Evolutionary conservation across 2,888 invertebrate genomes (phyloP).

Genomic region (Hyalella azteca): DNA sequence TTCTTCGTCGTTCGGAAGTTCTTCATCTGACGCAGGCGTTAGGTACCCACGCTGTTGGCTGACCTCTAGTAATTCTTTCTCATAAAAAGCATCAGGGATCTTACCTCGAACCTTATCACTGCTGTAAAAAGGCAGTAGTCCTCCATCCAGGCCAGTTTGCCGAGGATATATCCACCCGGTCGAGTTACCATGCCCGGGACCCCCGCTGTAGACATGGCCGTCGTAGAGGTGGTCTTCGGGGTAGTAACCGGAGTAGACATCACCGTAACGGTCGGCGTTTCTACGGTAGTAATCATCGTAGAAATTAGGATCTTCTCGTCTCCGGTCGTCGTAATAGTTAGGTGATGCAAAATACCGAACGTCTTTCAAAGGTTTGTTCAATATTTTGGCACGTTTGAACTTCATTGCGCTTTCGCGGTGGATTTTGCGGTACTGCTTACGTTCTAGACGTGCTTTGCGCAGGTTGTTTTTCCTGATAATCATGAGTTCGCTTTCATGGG

Average conservation of each 20-base stretch:
- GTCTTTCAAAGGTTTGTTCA: slow-evolving; percentile 26
- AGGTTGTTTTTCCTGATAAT: neutral
- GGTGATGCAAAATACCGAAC: neutral
- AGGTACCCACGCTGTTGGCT: slow-evolving; percentile 1
- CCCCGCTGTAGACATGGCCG: neutral
- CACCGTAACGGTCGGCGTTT: neutral
- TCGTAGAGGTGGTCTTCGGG: neutral
- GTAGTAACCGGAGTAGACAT: neutral
- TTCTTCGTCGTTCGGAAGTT: neutral
- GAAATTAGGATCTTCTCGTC: neutral
- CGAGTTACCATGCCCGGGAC: neutral
- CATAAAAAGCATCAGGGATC: slow-evolving; percentile 19
- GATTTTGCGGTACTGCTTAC: neutral
- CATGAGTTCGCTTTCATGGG: slow-evolving; percentile 14
- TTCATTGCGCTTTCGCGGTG: neutral
- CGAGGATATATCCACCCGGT: slow-evolving; percentile 10
- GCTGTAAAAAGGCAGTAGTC: slow-evolving; percentile 23
- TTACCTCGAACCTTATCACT: slow-evolving; percentile 23
- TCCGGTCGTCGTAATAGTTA: neutral
- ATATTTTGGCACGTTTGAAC: slow-evolving; percentile 9
- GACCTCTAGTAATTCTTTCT: neutral
- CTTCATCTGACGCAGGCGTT: neutral
- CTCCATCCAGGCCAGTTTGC: neutral
- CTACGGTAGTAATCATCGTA: neutral
- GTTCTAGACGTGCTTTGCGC: neutral